Conservation (phyloP, 30 jellyfish, hydroid and myxozoan genomes). For the Hydractinia symbiolongicarpus region DNA sequence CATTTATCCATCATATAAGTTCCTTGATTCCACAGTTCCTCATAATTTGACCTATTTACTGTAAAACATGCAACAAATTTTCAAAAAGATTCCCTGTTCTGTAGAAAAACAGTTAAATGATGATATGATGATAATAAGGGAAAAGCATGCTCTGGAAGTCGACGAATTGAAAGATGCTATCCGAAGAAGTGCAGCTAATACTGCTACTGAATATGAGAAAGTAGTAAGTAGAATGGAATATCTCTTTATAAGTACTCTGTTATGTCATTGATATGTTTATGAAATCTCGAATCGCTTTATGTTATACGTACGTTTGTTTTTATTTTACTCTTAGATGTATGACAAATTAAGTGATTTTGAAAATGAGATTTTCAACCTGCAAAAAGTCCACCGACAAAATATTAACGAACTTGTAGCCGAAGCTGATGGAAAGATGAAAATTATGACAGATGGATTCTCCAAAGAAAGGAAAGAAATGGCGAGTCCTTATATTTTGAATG, state of each 20-base stretch:
- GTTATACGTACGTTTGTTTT: too few relatives aligned
- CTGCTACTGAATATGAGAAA: slow-evolving; percentile 31
- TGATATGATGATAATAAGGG: not conserved
- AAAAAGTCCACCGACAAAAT: slow-evolving; percentile 52
- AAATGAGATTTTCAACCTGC: slow-evolving; percentile 62
- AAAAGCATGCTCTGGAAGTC: not conserved
- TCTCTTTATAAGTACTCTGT: not conserved
- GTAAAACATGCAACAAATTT: too few relatives aligned
- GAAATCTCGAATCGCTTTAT: too few relatives aligned
- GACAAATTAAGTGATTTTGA: slow-evolving; percentile 70
- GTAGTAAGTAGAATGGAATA: not conserved
- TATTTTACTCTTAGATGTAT: slow-evolving; percentile 37
- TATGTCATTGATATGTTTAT: not conserved
- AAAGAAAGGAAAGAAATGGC: not conserved
- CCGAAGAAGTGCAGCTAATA: not conserved
- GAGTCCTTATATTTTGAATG: not conserved
- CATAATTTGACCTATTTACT: too few relatives aligned
- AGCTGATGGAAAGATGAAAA: slow-evolving; percentile 48
- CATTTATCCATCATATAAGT: too few relatives aligned
- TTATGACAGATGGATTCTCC: not conserved
- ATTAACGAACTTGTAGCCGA: slow-evolving; percentile 61
- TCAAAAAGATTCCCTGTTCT: not conserved
- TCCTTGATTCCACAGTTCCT: too few relatives aligned
- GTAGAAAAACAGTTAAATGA: not conserved
- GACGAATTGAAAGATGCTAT: not conserved